A percentile compares a stretch with the other conserved stretches of the same genome.
phyloP scores from a whole-genome alignment of 2,888 invertebrate species.

The Ornithoptera alexandrae region DNA sequence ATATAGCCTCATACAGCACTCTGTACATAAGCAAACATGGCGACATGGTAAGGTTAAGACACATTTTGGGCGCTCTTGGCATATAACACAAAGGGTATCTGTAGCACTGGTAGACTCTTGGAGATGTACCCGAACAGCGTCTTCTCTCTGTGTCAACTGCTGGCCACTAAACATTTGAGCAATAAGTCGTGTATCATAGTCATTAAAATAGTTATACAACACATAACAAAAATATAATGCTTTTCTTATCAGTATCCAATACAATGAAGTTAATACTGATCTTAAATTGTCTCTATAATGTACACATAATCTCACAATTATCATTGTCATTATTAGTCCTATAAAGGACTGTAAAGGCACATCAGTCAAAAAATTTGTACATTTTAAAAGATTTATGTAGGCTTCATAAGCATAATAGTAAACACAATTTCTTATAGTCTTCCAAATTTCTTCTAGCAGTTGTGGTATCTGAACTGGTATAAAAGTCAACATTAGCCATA shows the following conservation, averaged over 20 bases:
- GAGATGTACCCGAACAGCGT: conserved; percentile 37
- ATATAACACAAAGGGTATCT: conserved; percentile 76
- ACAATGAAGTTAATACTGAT: conserved; percentile 44
- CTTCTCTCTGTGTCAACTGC: conserved; percentile 46
- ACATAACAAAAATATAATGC: conserved; percentile 62
- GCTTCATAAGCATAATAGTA: conserved; percentile 46
- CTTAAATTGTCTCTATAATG: conserved; percentile 58
- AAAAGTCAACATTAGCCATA: conserved; percentile 68
- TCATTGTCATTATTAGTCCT: conserved; percentile 62
- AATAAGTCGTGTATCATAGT: conserved; percentile 65
- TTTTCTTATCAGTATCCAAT: conserved; percentile 62
- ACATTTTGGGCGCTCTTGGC: conserved; percentile 78
- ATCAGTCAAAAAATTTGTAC: conserved; percentile 71
- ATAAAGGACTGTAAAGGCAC: conserved; percentile 71
- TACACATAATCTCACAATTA: conserved; percentile 58
- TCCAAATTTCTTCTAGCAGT: conserved; percentile 47
- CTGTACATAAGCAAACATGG: conserved; percentile 78
- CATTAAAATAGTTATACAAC: conserved; percentile 63
- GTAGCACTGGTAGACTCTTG: conserved; percentile 48
- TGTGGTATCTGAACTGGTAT: conserved; percentile 65
- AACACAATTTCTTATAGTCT: conserved; percentile 43
- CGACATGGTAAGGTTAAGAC: conserved; percentile 78
- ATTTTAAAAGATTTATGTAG: conserved; percentile 59
- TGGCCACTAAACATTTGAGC: conserved; percentile 56
- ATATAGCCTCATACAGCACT: conserved; percentile 72